A percentile compares a stretch with the other conserved stretches of the same genome.
phyloP scores from a whole-genome alignment of 1,140 invertebrate genomes.

The Drosophila equinoxialis region DNA sequence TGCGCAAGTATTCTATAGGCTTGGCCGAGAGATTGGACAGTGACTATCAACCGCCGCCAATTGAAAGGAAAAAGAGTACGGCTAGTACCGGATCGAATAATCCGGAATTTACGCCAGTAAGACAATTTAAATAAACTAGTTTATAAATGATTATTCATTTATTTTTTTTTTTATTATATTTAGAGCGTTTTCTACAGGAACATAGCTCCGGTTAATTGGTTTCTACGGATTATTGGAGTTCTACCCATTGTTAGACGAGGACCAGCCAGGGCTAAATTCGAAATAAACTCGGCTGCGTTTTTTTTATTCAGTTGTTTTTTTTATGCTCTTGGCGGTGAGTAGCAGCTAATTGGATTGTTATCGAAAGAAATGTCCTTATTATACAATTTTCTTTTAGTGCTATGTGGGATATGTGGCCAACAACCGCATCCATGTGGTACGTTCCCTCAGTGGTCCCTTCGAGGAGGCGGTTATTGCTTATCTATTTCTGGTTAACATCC shows the following conservation, averaged over 20 bases:
- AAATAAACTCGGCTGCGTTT: slow-evolving; percentile 84
- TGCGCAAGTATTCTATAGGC: slow-evolving; percentile 75
- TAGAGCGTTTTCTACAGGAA: slow-evolving; percentile 85
- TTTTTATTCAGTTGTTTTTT: slow-evolving; percentile 85
- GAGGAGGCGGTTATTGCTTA: slow-evolving; percentile 89
- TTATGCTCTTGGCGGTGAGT: slow-evolving; percentile 82
- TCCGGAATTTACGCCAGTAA: slow-evolving; percentile 68
- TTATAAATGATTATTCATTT: neutral
- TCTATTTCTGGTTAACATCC: slow-evolving; percentile 87
- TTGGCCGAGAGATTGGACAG: slow-evolving; percentile 70
- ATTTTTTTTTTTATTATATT: neutral
- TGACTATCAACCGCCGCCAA: slow-evolving; percentile 49
- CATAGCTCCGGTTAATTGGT: slow-evolving; percentile 85
- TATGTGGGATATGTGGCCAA: slow-evolving; percentile 86
- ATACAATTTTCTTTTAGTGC: slow-evolving; percentile 42
- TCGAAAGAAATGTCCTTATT: too few species aligned
- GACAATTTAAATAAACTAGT: neutral
- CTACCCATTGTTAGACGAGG: slow-evolving; percentile 84
- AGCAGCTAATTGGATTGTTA: neutral
- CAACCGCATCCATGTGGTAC: slow-evolving; percentile 85
- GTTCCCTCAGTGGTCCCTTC: slow-evolving; percentile 86
- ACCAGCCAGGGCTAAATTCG: slow-evolving; percentile 83
- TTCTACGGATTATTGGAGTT: slow-evolving; percentile 85
- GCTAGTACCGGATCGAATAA: slow-evolving; percentile 61
- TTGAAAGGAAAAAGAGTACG: slow-evolving; percentile 59